Percentiles rank a stretch among this genome's conserved stretches.
Conservation (phyloP, 2,113 vertebrate genomes). For the Orientallactaga bullata region DNA sequence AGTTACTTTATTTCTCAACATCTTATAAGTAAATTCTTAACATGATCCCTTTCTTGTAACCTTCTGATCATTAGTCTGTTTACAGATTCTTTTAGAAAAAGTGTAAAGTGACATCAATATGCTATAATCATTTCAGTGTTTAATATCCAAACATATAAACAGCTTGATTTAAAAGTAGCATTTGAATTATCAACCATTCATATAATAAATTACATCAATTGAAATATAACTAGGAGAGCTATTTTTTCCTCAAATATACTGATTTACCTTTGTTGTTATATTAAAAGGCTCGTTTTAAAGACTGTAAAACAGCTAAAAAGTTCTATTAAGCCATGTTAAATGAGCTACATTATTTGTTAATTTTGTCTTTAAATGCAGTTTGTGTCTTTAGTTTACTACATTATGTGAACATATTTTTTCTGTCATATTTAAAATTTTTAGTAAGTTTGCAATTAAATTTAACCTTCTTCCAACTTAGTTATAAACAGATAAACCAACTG, state of each 20-base stretch:
- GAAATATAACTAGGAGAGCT: constrained; percentile 47
- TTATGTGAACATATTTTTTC: background rate
- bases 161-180: constrained; percentile 56
- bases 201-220: constrained; percentile 65
- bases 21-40: constrained; percentile 56
- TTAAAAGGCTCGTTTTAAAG: constrained; percentile 48
- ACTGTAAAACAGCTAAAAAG: background rate
- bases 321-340: background rate
- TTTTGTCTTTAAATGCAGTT: constrained; percentile 37
- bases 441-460: constrained; percentile 30
- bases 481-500: constrained; percentile 46
- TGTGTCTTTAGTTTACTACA: background rate
- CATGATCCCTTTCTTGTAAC: constrained; percentile 5
- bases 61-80: constrained; percentile 59
- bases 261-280: constrained; percentile 31
- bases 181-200: constrained; percentile 72
- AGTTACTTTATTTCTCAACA: constrained; percentile 41
- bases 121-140: constrained; percentile 67
- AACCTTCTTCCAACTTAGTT: constrained; percentile 1
- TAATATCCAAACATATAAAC: constrained; percentile 57
- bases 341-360: constrained; percentile 18
- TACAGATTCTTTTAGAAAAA: constrained; percentile 62
- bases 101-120: constrained; percentile 62
- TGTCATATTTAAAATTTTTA: constrained; percentile 38
- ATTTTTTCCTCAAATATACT: constrained; percentile 36